phyloP scores from a whole-genome alignment of 2,888 invertebrate genomes.

The Drosophila pegasa region DNA sequence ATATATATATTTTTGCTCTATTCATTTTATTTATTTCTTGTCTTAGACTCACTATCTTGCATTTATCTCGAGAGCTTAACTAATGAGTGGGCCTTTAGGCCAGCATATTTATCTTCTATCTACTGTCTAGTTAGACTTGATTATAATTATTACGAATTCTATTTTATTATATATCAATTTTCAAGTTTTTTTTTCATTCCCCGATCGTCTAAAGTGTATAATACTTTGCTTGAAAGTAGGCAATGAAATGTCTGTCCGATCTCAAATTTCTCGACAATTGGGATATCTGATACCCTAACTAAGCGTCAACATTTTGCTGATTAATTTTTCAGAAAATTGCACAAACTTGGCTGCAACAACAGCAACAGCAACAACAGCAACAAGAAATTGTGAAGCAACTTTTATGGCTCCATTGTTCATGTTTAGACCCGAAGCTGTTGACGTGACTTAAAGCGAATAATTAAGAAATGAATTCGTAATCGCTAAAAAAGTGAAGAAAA shows the following conservation, averaged over 20 bases:
- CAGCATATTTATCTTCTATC: too few relatives aligned
- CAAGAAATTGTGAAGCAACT: constrained; percentile 10
- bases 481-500: constrained; percentile 6
- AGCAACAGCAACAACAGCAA: constrained; percentile 3
- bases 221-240: constrained; percentile 25
- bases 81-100: too few relatives aligned
- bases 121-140: too few relatives aligned
- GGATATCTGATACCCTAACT: constrained; percentile 37
- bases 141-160: too few relatives aligned
- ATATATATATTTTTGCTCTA: too few relatives aligned
- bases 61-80: too few relatives aligned
- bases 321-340: constrained; percentile 66
- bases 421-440: constrained; percentile 21
- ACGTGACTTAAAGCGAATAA: constrained; percentile 64
- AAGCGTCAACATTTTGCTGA: constrained; percentile 67
- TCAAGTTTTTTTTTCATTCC: too few relatives aligned
- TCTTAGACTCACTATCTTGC: too few relatives aligned
- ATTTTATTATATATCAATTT: too few relatives aligned
- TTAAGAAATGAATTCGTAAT: constrained; percentile 67
- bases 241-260: constrained; percentile 13
- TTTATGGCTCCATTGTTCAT: constrained; percentile 38
- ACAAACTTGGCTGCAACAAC: constrained; percentile 34
- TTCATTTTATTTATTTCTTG: too few relatives aligned
- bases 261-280: constrained; percentile 45
- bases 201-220: too few relatives aligned